These are phyloP conservation scores for Hyperopisus bebe DNA, from an alignment of 2,113 vertebrate genomes.

Conservation along the genomic window DNA sequence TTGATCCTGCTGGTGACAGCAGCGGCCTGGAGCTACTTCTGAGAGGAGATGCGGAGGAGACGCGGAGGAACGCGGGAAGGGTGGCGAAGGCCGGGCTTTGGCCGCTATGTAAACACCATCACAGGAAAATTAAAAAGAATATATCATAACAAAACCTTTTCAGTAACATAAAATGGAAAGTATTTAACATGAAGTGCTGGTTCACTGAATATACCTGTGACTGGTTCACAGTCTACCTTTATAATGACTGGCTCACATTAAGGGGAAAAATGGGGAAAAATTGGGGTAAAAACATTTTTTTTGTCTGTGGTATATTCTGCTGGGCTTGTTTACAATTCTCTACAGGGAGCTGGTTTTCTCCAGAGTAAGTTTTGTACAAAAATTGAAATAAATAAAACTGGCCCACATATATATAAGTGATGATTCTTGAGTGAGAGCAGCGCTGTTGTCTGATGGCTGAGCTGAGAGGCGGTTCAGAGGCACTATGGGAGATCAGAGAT, in stretches of 20 bases:
- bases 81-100: constrained; percentile 42
- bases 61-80: background rate
- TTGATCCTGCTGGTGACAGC: constrained; percentile 46
- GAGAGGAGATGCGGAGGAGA: constrained; percentile 32
- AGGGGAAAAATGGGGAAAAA: constrained; percentile 38
- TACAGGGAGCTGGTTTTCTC: constrained; percentile 22
- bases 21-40: constrained; percentile 41
- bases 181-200: constrained; percentile 40
- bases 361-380: constrained; percentile 17
- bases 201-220: constrained; percentile 46
- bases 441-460: background rate
- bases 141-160: background rate
- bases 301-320: constrained; percentile 36
- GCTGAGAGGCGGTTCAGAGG: background rate
- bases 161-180: constrained; percentile 21
- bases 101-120: constrained; percentile 24
- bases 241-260: constrained; percentile 46
- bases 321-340: constrained; percentile 30
- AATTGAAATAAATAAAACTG: background rate
- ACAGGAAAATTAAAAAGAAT: constrained; percentile 11
- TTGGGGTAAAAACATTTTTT: constrained; percentile 21
- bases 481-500: background rate
- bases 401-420: background rate
- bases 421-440: background rate
- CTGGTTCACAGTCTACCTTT: constrained; percentile 56